Conservation (phyloP, 2,888 invertebrate genomes). For the Leptopilina myrica region DNA sequence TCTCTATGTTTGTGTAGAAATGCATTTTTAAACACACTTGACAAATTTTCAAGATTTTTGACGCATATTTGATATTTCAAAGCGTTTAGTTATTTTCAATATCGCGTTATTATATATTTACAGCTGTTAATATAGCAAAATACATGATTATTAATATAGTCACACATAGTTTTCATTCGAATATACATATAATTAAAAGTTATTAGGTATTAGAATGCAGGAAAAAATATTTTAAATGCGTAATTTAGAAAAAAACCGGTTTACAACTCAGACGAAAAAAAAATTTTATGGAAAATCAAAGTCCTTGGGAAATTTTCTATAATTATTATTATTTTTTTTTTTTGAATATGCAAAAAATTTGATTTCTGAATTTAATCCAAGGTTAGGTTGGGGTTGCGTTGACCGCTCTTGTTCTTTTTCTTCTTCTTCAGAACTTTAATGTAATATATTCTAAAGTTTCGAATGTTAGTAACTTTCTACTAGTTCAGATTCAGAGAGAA, state of each 20-base stretch:
- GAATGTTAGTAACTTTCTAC: no score
- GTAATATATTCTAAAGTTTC: no score
- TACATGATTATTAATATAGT: neutral
- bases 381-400: no score
- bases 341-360: no score
- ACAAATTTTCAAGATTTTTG: neutral
- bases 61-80: neutral
- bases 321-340: no score
- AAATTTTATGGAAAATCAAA: no score
- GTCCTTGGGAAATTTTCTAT: no score
- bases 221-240: neutral
- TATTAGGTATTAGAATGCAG: neutral
- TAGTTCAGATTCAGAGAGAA: no score
- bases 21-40: neutral
- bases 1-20: neutral
- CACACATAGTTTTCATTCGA: neutral
- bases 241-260: slow-evolving; percentile 10
- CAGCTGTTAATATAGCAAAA: neutral
- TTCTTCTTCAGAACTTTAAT: no score
- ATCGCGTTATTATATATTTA: neutral
- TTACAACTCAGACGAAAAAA: neutral
- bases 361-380: no score
- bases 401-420: no score
- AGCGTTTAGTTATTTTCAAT: neutral
- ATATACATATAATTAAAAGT: neutral